A percentile compares a stretch with the other conserved stretches of the same genome.
Evolutionary conservation across 2,888 invertebrate genomes (phyloP).

Genomic region (Craniophora ligustri): DNA sequence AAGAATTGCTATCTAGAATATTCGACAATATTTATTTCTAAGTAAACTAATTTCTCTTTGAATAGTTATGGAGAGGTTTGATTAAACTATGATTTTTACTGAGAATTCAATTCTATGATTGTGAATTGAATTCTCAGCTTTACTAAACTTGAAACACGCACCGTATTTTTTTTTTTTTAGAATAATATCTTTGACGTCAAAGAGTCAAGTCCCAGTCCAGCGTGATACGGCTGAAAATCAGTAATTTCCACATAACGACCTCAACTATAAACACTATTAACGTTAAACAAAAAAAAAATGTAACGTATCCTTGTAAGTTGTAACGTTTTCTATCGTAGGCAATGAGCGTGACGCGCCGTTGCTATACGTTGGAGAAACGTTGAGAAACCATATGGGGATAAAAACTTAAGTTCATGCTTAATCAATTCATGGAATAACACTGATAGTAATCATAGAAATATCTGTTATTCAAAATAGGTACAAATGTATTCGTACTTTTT

Average conservation of each 20-base stretch:
- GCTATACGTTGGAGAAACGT: slow-evolving; percentile 31
- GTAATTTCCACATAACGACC: not conserved
- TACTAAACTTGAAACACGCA: too few relatives aligned
- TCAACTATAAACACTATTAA: not conserved
- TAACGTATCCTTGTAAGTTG: slow-evolving; percentile 10
- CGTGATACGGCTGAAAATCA: not conserved
- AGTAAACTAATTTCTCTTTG: too few relatives aligned
- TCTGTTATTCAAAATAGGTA: not conserved
- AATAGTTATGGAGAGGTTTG: too few relatives aligned
- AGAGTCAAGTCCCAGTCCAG: too few relatives aligned
- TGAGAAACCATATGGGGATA: slow-evolving; percentile 28
- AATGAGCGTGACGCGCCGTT: slow-evolving; percentile 44
- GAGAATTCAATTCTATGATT: too few relatives aligned
- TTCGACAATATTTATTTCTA: too few relatives aligned
- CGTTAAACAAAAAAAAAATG: slow-evolving; percentile 16
- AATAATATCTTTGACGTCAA: too few relatives aligned
- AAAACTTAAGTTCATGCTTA: slow-evolving; percentile 31
- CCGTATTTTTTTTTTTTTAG: too few relatives aligned
- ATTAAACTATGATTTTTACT: too few relatives aligned
- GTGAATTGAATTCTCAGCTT: too few relatives aligned
- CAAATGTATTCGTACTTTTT: not conserved
- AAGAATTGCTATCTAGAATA: too few relatives aligned
- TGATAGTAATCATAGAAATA: not conserved
- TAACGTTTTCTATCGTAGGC: slow-evolving; percentile 20
- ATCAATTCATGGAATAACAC: slow-evolving; percentile 12